Evolutionary conservation across 2,888 invertebrate genomes (phyloP).

Genomic region (Yponomeuta cagnagella): DNA sequence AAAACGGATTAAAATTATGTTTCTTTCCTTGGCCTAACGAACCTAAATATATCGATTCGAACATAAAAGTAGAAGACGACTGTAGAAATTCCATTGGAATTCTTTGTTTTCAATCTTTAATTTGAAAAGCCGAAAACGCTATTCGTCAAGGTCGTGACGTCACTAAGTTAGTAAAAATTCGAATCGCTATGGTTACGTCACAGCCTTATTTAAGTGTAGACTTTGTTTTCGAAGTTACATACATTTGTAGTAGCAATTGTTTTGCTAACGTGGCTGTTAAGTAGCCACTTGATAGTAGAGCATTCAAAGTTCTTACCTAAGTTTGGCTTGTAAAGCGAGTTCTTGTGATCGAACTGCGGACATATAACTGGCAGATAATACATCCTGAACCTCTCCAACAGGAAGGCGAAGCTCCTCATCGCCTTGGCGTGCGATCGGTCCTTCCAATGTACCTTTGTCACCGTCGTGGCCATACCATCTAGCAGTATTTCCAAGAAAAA

Average conservation of each 20-base stretch:
- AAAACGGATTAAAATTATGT: neutral
- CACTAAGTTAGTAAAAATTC: too few species aligned
- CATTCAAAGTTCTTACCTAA: conserved; percentile 71
- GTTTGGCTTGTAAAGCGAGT: conserved; percentile 88
- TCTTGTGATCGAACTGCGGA: conserved; percentile 87
- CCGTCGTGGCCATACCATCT: conserved; percentile 93
- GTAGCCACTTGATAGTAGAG: neutral
- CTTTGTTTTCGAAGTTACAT: too few species aligned
- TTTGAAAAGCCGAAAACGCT: too few species aligned
- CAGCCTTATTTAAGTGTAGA: too few species aligned
- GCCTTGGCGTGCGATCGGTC: conserved; percentile 87
- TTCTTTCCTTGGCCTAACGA: too few species aligned
- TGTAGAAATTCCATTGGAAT: too few species aligned
- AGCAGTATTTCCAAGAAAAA: conserved; percentile 92
- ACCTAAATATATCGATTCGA: too few species aligned
- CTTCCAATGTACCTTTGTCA: conserved; percentile 92
- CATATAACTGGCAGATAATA: conserved; percentile 94
- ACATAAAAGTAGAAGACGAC: too few species aligned
- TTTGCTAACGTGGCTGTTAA: neutral
- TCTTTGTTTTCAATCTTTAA: too few species aligned
- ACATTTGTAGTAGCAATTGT: too few species aligned
- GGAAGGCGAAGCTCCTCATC: conserved; percentile 89
- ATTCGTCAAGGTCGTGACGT: too few species aligned
- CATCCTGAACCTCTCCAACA: conserved; percentile 92
- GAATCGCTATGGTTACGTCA: too few species aligned